A percentile compares a stretch with the other conserved stretches of the same genome.
phyloP scores from a whole-genome alignment of 2,113 vertebrate genomes.

The Istiophorus platypterus region DNA sequence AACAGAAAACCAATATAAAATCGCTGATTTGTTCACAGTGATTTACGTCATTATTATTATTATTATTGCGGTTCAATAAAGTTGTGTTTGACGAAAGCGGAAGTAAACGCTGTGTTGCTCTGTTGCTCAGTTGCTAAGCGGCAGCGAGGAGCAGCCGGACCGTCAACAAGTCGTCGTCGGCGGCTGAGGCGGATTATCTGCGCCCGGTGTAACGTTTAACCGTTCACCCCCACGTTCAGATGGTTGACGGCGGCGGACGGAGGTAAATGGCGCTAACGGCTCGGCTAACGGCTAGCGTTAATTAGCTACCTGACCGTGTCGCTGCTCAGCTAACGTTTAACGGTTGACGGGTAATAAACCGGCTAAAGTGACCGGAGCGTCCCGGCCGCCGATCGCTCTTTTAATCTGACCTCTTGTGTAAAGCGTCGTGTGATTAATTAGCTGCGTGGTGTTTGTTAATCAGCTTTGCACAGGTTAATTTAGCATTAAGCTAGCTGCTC shows the following conservation, averaged over 20 bases:
- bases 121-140: constrained; percentile 68
- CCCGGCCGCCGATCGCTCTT: not conserved
- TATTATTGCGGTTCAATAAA: constrained; percentile 15
- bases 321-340: not conserved
- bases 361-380: not conserved
- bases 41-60: not conserved
- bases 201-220: not conserved
- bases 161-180: constrained; percentile 38
- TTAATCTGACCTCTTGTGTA: not conserved
- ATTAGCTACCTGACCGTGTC: not conserved
- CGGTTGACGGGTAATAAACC: not conserved
- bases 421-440: not conserved
- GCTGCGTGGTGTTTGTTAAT: not conserved
- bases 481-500: not conserved
- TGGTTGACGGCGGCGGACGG: not conserved
- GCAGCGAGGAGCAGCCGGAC: constrained; percentile 25
- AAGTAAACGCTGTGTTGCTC: constrained; percentile 10
- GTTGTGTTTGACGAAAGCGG: constrained; percentile 40
- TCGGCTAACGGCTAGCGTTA: not conserved
- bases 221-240: not conserved
- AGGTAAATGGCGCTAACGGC: not conserved
- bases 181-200: not conserved
- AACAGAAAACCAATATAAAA: not conserved
- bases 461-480: not conserved
- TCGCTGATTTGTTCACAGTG: too few relatives aligned